Conservation (phyloP, 2,113 vertebrate genomes). For the Riparia riparia region DNA sequence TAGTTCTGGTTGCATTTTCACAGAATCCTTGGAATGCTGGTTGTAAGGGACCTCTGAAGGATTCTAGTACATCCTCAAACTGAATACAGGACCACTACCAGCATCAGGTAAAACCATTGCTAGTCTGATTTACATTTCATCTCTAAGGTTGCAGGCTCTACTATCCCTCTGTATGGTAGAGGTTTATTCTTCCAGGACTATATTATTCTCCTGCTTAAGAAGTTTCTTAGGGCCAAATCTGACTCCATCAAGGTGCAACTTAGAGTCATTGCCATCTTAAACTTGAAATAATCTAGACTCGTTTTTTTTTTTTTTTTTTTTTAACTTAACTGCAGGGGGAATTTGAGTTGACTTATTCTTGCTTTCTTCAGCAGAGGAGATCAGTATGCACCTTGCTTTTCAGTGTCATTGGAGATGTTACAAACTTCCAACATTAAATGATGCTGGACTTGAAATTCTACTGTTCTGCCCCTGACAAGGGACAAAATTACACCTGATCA, state of each 20-base stretch:
- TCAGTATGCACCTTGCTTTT: not conserved
- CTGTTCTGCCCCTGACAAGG: not conserved
- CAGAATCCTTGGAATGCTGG: not conserved
- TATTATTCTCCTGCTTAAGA: not conserved
- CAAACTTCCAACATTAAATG: not conserved
- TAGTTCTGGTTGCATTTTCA: not conserved
- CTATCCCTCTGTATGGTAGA: not conserved
- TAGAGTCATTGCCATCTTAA: not conserved
- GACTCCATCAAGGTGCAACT: not conserved
- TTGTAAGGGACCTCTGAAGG: not conserved
- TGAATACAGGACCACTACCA: not conserved
- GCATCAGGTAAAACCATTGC: not conserved
- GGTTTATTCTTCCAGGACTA: not conserved
- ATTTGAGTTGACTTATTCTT: not conserved
- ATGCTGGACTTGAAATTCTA: not conserved
- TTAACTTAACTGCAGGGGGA: not conserved
- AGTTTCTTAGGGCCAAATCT: not conserved
- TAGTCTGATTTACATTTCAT: not conserved
- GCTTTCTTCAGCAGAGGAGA: not conserved
- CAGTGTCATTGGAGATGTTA: not conserved
- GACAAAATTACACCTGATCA: not conserved
- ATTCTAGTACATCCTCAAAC: not conserved
- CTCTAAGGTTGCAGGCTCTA: not conserved
- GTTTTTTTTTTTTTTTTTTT: not conserved
- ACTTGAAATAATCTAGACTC: not conserved